Evolutionary conservation across 2,888 invertebrate species (phyloP), one percentile per base, ranked within the genome.

Genomic region (Phengaris arion): DNA sequence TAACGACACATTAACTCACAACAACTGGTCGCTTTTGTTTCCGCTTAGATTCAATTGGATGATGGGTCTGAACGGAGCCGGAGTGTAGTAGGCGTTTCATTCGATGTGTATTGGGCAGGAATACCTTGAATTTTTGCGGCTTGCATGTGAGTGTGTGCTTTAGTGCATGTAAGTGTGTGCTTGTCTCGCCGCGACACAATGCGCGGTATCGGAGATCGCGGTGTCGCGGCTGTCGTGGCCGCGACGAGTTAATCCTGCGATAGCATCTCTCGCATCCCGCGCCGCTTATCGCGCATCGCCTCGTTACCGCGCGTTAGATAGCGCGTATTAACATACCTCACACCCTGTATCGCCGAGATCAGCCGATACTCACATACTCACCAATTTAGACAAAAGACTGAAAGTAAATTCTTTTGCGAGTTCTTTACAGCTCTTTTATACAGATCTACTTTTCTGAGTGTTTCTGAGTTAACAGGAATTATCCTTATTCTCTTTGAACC

Each of bases 221-320:
- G 12, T 70, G 51, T 48, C 70, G 70, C 69, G 69, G 13, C 68
- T 9, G 69, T 46, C 69, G 8, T 9, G 15, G 46, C 13, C n/a
- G 46, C 69, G 69, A 70, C 70, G 70, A 70, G 70, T 70, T 48
- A 70, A 70, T 70, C 70, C 70, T 51, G 70, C 51, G 70, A 70
- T 70, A 70, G 15, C 51, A 70, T 70, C 70, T 48, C 70, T 1
- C 48, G n/a, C 15, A 8, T 22, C 15, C 70, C 70, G 51, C 70
- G 48, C 70, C 22, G 35, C 64, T 64, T 64, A 64, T 64, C 64
- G 64, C 10, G 10, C 64, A 22, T 35, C 59, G 64, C 64, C 64
- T 64, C 70, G 70, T 51, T 70, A 48, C 48, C 15, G 70, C 15
- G 64, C 7, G 22, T 57, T 9, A 22, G 59, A 64, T 64, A 64